Evolutionary conservation across 2,113 vertebrate species (phyloP).

Genomic region (Ciconia stormi): DNA sequence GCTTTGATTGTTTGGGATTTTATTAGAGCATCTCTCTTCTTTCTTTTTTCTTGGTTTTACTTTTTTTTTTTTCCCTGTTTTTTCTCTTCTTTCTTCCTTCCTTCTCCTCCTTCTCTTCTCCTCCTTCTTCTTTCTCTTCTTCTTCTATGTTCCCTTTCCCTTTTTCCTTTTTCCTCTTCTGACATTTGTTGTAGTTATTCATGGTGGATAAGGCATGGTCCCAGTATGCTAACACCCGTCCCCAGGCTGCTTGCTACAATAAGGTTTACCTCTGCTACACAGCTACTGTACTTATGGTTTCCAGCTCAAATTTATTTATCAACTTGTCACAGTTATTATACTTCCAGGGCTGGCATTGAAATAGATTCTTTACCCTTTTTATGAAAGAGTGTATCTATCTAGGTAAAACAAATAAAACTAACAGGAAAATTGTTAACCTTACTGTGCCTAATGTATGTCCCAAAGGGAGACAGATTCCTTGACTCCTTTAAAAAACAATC

Average conservation of each 20-base stretch:
- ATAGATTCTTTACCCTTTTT: conserved; percentile 5
- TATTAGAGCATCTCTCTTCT: background rate
- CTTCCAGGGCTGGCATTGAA: conserved; percentile 5
- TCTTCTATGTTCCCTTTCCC: no score
- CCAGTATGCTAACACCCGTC: background rate
- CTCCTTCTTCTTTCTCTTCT: no score
- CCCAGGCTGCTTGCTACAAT: background rate
- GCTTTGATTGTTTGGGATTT: background rate
- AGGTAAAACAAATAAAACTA: conserved; percentile 21
- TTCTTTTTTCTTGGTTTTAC: background rate
- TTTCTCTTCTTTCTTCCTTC: no score
- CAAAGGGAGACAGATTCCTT: background rate
- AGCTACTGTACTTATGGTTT: background rate
- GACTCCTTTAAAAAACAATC: background rate
- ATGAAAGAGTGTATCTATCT: background rate
- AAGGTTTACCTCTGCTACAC: background rate
- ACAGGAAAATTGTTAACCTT: background rate
- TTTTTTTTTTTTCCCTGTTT: background rate
- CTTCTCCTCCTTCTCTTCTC: no score
- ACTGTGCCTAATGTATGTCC: background rate
- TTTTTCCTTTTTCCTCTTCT: background rate
- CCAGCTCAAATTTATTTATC: background rate
- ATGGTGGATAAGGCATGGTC: background rate
- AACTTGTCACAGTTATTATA: background rate
- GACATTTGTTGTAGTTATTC: background rate